These are phyloP conservation scores for Phrixothrix hirtus DNA, from an alignment of 2,888 invertebrate species.

Conservation along the genomic window DNA sequence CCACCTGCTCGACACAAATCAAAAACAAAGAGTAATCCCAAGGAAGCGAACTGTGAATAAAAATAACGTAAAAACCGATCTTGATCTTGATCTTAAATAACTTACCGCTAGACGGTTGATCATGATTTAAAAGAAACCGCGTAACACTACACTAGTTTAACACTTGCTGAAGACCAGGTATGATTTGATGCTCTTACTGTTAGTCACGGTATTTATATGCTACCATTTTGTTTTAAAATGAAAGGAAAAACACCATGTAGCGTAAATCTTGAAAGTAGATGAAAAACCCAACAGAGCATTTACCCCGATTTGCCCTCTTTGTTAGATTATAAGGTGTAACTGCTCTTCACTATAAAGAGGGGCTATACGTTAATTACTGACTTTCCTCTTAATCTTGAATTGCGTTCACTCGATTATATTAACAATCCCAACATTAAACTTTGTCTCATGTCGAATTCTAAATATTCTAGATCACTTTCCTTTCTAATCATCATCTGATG, in stretches of 20 bases:
- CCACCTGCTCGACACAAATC: conserved; percentile 53
- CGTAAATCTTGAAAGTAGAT: conserved; percentile 37
- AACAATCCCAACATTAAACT: background rate
- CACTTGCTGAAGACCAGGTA: conserved; percentile 30
- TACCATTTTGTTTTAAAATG: conserved; percentile 36
- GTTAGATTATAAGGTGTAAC: conserved; percentile 13
- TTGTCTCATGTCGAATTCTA: background rate
- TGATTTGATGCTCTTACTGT: conserved; percentile 29
- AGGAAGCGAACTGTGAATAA: conserved; percentile 47
- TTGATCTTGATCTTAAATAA: conserved; percentile 35
- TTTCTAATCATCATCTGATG: conserved; percentile 1
- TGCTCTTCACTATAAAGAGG: conserved; percentile 8
- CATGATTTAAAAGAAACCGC: conserved; percentile 47
- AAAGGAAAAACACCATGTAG: conserved; percentile 39
- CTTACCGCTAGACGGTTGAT: conserved; percentile 61
- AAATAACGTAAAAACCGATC: conserved; percentile 1
- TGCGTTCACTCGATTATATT: conserved; percentile 22
- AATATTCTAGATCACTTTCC: conserved; percentile 5
- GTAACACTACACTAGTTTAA: conserved; percentile 12
- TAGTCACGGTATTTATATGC: conserved; percentile 36
- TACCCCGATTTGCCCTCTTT: conserved; percentile 28
- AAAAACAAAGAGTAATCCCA: conserved; percentile 52
- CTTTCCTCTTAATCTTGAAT: conserved; percentile 26
- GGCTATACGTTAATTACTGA: conserved; percentile 21
- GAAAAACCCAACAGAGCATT: conserved; percentile 36